These are phyloP conservation scores for Sebastes miniatus DNA, from an alignment of 2,797 vertebrate species.

Conservation along the genomic window DNA sequence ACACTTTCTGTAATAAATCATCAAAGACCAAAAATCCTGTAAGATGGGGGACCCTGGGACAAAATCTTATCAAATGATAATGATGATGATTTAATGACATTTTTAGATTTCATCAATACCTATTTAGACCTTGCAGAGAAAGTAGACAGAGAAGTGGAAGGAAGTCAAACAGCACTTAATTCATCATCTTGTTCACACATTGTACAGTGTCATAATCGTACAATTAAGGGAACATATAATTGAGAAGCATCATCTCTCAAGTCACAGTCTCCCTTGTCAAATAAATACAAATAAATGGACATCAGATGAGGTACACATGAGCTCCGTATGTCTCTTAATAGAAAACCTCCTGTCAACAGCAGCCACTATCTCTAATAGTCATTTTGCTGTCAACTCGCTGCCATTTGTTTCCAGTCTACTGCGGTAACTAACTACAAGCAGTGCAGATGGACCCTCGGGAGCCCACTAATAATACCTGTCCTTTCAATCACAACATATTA, in stretches of 20 bases:
- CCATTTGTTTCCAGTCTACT: slow-evolving; percentile 48
- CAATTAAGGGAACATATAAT: neutral
- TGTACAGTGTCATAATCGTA: neutral
- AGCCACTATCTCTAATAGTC: slow-evolving; percentile 6
- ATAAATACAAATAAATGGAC: slow-evolving; percentile 1
- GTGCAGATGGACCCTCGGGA: slow-evolving; percentile 53
- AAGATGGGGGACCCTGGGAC: too few species aligned
- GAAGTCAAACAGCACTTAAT: neutral
- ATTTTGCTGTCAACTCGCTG: slow-evolving; percentile 33
- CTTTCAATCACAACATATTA: slow-evolving; percentile 57
- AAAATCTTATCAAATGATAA: too few species aligned
- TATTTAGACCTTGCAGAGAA: neutral
- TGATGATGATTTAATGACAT: neutral
- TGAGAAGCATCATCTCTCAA: neutral
- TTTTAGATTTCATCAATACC: neutral
- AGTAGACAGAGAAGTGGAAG: neutral
- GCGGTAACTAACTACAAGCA: slow-evolving; percentile 41
- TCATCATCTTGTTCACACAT: neutral
- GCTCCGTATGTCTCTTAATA: neutral
- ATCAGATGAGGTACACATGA: neutral
- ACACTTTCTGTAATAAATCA: too few species aligned
- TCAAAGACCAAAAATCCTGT: too few species aligned
- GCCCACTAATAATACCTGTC: slow-evolving; percentile 62
- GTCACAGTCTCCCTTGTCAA: neutral
- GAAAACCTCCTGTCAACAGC: slow-evolving; percentile 16